Base-by-base conservation (phyloP, 1,140 invertebrate genomes). In the Solenopsis invicta region DNA sequence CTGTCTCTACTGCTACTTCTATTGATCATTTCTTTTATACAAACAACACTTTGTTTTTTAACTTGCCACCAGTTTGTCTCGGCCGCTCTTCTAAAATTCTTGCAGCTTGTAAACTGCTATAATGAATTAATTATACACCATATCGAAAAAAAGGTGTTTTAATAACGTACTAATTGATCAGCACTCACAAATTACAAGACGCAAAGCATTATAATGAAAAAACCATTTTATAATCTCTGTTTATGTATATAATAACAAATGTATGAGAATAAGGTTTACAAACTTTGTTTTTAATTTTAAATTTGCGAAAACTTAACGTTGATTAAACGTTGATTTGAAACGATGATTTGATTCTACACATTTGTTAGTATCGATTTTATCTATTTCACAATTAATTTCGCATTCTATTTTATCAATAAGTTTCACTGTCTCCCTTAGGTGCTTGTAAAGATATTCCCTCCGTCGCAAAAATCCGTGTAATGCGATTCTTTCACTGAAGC, bases 111-210 rank as follows among this genome's bases (percentile, higher is more conserved):
- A 61, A 77, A 77, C 62, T 48, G 6, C n/a, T 4, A 37, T 6
- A 24, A 76, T n/a, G 18, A 61, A 54, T 59, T 37, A 75, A 41
- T 45, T 76, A 45, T 8, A 41, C n/a, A n/a, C n/a, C n/a, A 29
- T 45, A 56, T 45, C 10, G 21, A 16, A 45, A 29, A 54, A 4
- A 4, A 13, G n/a, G n/a, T n/a, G n/a, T n/a, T 71, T 72, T 34
- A 52, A 74, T 74, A 13, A 37, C 18, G 18, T 54, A 34, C 34
- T n/a, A 34, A 34, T n/a, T 72, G 18, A 54, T 74, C 5, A 54
- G 6, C 2, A 18, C 3, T 24, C 24, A 24, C 6, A 41, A 76
- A 76, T 41, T 41, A 24, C 9, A 41, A 76, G 37, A 56, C 12
- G 41, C 18, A 21, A 75, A 54, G 5, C 6, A 48, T 54, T 74